Evolutionary conservation across 2,888 invertebrate species (phyloP), one percentile per base, ranked within the genome.

Genomic region (Conops quadrifasciatus): DNA sequence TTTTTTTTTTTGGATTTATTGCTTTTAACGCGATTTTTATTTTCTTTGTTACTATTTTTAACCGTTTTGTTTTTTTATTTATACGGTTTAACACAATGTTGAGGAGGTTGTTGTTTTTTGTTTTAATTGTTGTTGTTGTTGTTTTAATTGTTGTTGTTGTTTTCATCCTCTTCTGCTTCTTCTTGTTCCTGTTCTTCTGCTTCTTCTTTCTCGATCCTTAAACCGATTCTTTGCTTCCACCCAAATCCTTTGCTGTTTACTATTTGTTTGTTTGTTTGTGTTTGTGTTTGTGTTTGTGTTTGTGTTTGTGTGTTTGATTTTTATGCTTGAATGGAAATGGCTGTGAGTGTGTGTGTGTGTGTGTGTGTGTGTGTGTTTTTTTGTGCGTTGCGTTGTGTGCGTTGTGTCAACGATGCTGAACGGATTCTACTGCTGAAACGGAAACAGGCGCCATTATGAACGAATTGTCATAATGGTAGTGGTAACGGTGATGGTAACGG

Each of bases 381-480:
- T 49, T 13, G 5, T 49, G 5, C 49, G 15, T 15, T 15, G 15
- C 45, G 15, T 13, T 13, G 45, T 45, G 15, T 45, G n/a, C 19
- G 13, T 36, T 36, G 5, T 36, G 36, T 36, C 36, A 36, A 36
- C 36, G 36, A 9, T 36, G 36, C 36, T 36, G 36, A 36, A 36
- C 36, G 4, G n/a, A 36, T 36, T n/a, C 73, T 70, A 45, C 45
- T 11, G 70, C 68, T 45, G 64, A 68, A 71, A 71, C 63, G 74
- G 71, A 63, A 70, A 60, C 49, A 69, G 65, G 71, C 71, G 73
- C 66, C 71, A 71, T 66, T 66, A 51, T 60, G 60, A 51, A 53
- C 9, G 36, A 36, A 36, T 36, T 36, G 36, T 66, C 66, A 65
- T 59, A 16, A 24, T 58, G 62, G 62, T 30, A 51, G 30, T 36